Percentiles rank a stretch among this genome's conserved stretches.
Conservation (phyloP, 1,140 invertebrate genomes). For the Drosophila nasuta region DNA sequence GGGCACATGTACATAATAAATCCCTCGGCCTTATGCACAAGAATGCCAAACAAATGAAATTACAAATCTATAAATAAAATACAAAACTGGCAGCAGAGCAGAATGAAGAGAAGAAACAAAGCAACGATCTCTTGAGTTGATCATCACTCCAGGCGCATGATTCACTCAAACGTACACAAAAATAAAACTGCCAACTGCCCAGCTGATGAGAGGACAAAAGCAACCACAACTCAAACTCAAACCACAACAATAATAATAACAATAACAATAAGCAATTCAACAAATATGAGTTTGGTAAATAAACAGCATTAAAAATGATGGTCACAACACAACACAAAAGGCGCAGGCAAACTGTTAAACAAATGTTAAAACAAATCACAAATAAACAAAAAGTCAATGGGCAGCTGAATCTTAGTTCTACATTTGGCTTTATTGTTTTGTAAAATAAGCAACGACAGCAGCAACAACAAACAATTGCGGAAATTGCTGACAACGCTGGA, state of each 20-base stretch:
- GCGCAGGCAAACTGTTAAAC: constrained; percentile 68
- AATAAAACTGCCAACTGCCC: constrained; percentile 8
- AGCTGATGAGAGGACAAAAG: constrained; percentile 36
- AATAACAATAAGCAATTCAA: constrained; percentile 3
- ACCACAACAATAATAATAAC: constrained; percentile 6
- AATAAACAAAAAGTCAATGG: constrained; percentile 66
- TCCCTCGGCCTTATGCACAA: constrained; percentile 41
- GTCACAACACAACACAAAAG: constrained; percentile 34
- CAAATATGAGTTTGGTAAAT: constrained; percentile 35
- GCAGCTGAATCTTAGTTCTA: constrained; percentile 1
- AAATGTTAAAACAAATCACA: constrained; percentile 65
- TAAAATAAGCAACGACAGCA: constrained; percentile 36
- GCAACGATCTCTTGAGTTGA: constrained; percentile 19
- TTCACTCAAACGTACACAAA: constrained; percentile 30
- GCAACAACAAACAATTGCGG: constrained; percentile 67
- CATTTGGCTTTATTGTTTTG: constrained; percentile 2
- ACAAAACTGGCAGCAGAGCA: constrained; percentile 2
- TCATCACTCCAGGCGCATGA: constrained; percentile 38
- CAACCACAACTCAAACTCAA: constrained; percentile 37
- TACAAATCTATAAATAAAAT: constrained; percentile 68
- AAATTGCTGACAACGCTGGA: constrained; percentile 61
- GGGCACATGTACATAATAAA: constrained; percentile 36
- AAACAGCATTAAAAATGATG: constrained; percentile 56
- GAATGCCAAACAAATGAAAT: constrained; percentile 62
- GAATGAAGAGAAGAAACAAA: constrained; percentile 25